Evolutionary conservation across 1,140 invertebrate species (phyloP).

Genomic region (Sinella curviseta): DNA sequence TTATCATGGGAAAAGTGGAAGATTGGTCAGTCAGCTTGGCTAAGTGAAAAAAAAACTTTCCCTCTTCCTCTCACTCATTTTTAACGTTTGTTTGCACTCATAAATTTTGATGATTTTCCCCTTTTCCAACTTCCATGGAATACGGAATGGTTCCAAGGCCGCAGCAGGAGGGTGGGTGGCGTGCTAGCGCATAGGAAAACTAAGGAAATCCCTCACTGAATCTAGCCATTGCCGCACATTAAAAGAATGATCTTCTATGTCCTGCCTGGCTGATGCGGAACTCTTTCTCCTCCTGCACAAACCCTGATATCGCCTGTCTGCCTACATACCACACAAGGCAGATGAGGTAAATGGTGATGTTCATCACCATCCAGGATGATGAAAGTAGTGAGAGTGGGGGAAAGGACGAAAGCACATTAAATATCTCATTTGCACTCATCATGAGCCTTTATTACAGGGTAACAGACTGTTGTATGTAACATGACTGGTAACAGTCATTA

Average conservation of each 20-base stretch:
- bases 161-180: not conserved
- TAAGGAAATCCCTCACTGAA: not conserved
- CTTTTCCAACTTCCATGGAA: not conserved
- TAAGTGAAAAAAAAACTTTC: not conserved
- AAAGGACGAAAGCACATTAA: conserved; percentile 11
- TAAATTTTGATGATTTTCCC: conserved; percentile 19
- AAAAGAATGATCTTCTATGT: conserved; percentile 2
- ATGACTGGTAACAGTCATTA: not conserved
- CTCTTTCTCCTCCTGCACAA: not conserved
- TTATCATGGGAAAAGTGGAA: not conserved
- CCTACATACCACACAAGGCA: not conserved
- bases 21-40: conserved; percentile 4
- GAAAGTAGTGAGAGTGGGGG: not conserved
- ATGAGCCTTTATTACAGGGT: not conserved
- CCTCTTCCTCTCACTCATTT: conserved; percentile 12
- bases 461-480: not conserved
- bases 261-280: not conserved
- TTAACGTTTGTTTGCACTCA: conserved; percentile 19
- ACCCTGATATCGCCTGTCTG: not conserved
- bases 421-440: conserved; percentile 23
- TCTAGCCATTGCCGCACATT: not conserved
- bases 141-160: not conserved
- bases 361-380: conserved; percentile 20
- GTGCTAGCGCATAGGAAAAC: not conserved
- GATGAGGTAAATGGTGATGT: not conserved